Evolutionary conservation across 2,797 vertebrate genomes (phyloP).

Genomic region (Perodicticus potto): DNA sequence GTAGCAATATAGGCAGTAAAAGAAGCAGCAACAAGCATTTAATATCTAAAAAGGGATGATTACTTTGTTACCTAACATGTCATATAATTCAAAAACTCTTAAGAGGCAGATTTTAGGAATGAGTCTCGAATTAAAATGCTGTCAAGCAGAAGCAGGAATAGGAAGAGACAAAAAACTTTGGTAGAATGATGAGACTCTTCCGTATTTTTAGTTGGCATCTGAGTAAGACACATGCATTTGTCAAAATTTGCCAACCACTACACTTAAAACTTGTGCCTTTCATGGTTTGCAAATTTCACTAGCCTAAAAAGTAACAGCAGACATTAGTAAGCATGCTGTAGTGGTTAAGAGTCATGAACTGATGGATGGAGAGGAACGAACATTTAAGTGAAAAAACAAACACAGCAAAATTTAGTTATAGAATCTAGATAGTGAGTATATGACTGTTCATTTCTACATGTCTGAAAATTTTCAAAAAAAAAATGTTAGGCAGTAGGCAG

Average conservation of each 20-base stretch:
- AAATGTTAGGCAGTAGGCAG: neutral
- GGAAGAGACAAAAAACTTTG: neutral
- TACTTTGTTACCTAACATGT: neutral
- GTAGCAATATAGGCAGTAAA: neutral
- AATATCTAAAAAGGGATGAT: neutral
- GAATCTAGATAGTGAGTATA: neutral
- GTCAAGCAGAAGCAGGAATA: neutral
- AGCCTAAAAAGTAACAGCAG: neutral
- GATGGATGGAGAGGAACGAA: neutral
- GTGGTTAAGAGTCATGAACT: neutral
- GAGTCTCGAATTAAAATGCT: constrained; percentile 10
- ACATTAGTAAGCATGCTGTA: neutral
- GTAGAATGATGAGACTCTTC: neutral
- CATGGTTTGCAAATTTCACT: neutral
- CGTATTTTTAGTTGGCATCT: neutral
- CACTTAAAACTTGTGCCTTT: constrained; percentile 1
- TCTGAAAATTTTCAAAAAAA: constrained; percentile 6
- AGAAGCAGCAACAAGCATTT: neutral
- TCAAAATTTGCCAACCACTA: neutral
- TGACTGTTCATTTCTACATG: neutral
- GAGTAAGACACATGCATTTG: neutral
- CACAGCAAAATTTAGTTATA: neutral
- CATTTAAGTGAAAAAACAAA: neutral
- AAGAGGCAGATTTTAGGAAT: neutral
- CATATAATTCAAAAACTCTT: neutral